Conservation (phyloP, 2,888 invertebrate species). For the Listrodromus nycthemerus region DNA sequence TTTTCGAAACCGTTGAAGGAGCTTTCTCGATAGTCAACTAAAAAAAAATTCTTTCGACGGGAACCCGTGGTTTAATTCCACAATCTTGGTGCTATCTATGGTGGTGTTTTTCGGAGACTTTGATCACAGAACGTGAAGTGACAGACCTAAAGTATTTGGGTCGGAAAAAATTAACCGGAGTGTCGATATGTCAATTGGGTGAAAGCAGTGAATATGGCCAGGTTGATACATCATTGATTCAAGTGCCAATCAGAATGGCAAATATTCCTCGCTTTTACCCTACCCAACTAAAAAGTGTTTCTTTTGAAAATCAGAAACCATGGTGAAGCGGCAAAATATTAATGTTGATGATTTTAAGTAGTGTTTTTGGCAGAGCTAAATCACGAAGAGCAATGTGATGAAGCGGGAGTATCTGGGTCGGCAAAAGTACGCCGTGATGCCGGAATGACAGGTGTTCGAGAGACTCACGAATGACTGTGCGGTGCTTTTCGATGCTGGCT, state of each 20-base stretch:
- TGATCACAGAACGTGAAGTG: background rate
- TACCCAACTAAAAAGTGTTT: too few species aligned
- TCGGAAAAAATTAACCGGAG: background rate
- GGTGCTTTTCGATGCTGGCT: conserved; percentile 33
- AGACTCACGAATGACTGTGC: conserved; percentile 29
- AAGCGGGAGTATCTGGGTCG: background rate
- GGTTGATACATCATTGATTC: too few species aligned
- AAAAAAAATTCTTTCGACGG: too few species aligned
- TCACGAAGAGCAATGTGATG: background rate
- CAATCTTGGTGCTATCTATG: background rate
- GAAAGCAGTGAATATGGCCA: too few species aligned
- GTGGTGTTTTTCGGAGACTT: background rate
- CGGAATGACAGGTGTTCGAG: conserved; percentile 11
- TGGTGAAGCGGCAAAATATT: background rate
- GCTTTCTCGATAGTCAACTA: too few species aligned
- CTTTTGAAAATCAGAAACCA: background rate
- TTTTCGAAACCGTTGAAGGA: too few species aligned
- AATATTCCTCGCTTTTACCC: too few species aligned
- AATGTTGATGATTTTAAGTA: background rate
- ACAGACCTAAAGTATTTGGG: background rate
- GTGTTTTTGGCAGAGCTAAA: background rate
- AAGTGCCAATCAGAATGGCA: too few species aligned
- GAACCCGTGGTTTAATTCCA: too few species aligned
- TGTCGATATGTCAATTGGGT: background rate
- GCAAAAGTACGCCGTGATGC: background rate